These are phyloP conservation scores for Amphipoea lucens DNA, from an alignment of 2,888 invertebrate species.

Conservation along the genomic window DNA sequence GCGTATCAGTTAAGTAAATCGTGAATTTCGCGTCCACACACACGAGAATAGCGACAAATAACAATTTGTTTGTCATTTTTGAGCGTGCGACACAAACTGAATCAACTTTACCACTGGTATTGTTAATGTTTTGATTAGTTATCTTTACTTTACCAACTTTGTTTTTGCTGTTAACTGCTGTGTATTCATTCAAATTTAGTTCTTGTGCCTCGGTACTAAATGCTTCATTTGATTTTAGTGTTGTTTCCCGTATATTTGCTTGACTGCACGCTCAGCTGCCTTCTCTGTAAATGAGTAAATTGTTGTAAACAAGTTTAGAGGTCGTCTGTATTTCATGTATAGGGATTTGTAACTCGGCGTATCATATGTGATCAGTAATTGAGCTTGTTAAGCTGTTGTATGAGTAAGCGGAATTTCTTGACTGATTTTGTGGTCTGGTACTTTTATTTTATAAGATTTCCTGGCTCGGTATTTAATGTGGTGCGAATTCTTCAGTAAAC, in stretches of 20 bases:
- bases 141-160: constrained; percentile 73
- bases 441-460: constrained; percentile 24
- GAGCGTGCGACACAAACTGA: constrained; percentile 67
- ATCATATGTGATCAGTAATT: constrained; percentile 51
- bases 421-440: constrained; percentile 34
- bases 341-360: constrained; percentile 47
- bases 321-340: constrained; percentile 64
- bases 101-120: constrained; percentile 73
- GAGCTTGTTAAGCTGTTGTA: constrained; percentile 55
- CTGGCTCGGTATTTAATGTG: constrained; percentile 2
- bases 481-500: background rate
- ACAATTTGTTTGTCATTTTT: constrained; percentile 68
- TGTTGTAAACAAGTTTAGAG: constrained; percentile 76
- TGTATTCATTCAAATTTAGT: constrained; percentile 61
- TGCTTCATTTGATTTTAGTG: constrained; percentile 35
- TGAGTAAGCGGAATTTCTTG: constrained; percentile 41
- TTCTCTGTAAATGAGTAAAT: constrained; percentile 76
- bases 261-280: constrained; percentile 68
- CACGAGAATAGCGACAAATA: constrained; percentile 66
- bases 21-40: constrained; percentile 75
- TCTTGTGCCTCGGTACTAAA: constrained; percentile 64
- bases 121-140: constrained; percentile 76
- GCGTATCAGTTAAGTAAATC: constrained; percentile 78
- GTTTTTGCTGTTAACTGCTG: constrained; percentile 61
- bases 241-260: constrained; percentile 39